Conservation (phyloP, 30 jellyfish, hydroid and myxozoan species). For the Mastigias papua region DNA sequence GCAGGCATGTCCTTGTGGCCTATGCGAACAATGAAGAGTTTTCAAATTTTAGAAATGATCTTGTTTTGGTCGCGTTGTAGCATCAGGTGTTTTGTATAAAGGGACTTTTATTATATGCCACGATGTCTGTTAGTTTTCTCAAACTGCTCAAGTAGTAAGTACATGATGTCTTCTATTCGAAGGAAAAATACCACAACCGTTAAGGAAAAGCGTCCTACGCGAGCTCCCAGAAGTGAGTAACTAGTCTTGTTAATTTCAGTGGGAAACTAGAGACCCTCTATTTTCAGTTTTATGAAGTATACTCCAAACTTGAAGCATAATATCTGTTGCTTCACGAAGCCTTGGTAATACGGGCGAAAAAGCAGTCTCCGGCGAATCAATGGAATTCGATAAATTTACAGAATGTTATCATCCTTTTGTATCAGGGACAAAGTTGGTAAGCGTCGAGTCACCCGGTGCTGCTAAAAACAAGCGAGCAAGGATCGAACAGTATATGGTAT, state of each 20-base stretch:
- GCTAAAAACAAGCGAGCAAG: slow-evolving; percentile 52
- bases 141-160: slow-evolving; percentile 43
- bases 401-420: background rate
- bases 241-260: background rate
- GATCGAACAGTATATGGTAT: slow-evolving; percentile 43
- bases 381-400: background rate
- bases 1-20: slow-evolving; percentile 80
- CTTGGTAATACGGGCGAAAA: background rate
- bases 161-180: slow-evolving; percentile 61
- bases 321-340: background rate
- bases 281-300: background rate
- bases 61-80: slow-evolving; percentile 77
- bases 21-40: slow-evolving; percentile 74
- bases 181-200: slow-evolving; percentile 29
- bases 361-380: background rate
- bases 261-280: background rate
- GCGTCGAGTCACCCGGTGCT: slow-evolving; percentile 22
- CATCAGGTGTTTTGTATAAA: slow-evolving; percentile 79
- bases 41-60: slow-evolving; percentile 83
- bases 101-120: slow-evolving; percentile 59
- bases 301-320: background rate
- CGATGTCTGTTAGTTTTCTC: slow-evolving; percentile 70
- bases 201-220: slow-evolving; percentile 46
- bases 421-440: slow-evolving; percentile 37
- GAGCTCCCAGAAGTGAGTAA: slow-evolving; percentile 56